Conservation (phyloP, 2,113 vertebrate species). For the Zosterops hypoxanthus region DNA sequence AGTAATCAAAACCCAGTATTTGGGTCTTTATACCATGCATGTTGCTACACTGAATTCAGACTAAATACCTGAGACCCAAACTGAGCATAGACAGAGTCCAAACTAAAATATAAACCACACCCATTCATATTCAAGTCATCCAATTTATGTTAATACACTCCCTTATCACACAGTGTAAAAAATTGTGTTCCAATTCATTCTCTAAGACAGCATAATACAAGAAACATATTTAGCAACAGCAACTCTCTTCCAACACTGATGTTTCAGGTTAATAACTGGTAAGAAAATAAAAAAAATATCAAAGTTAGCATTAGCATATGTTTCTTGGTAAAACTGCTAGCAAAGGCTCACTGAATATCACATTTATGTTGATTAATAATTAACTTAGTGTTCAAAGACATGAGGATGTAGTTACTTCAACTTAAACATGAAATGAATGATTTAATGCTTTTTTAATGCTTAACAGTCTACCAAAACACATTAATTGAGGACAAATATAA, state of each 20-base stretch:
- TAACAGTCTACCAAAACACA: not conserved
- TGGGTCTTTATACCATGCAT: not conserved
- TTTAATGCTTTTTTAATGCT: not conserved
- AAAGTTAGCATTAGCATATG: not conserved
- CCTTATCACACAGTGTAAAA: not conserved
- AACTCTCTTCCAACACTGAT: not conserved
- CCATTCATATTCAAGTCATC: constrained; percentile 17
- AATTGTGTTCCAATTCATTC: not conserved
- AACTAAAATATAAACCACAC: not conserved
- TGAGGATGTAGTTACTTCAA: not conserved
- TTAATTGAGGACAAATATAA: not conserved
- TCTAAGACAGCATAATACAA: not conserved
- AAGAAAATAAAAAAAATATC: not conserved
- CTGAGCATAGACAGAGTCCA: not conserved
- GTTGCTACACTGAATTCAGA: not conserved
- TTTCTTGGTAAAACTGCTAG: not conserved
- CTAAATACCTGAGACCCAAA: not conserved
- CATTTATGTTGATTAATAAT: not conserved
- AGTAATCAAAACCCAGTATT: not conserved
- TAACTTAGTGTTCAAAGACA: not conserved
- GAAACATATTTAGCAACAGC: not conserved
- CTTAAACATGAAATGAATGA: not conserved
- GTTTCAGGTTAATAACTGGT: not conserved
- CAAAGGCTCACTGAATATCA: not conserved
- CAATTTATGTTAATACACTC: constrained; percentile 1